Evolutionary conservation across 2,113 vertebrate genomes (phyloP).

Genomic region (Poeciliopsis turrubarensis): DNA sequence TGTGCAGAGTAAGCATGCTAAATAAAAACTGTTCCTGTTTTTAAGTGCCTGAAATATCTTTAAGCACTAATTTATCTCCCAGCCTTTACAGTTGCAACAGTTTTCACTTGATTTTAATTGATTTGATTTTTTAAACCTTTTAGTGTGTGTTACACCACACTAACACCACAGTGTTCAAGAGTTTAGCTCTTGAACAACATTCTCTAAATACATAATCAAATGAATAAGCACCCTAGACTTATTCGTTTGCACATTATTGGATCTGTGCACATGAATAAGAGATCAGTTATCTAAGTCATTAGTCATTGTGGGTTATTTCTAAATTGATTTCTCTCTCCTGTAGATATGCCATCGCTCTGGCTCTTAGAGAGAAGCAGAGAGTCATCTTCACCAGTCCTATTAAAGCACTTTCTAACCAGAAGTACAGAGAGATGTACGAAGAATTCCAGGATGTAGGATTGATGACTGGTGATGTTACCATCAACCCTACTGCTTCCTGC

Average conservation of each 20-base stretch:
- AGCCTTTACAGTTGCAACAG: not conserved
- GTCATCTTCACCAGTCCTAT: constrained; percentile 99
- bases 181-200: not conserved
- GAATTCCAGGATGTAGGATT: constrained; percentile 98
- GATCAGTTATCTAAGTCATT: not conserved
- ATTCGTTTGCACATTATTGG: not conserved
- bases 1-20: constrained; percentile 92
- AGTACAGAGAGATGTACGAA: constrained; percentile 99
- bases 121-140: not conserved
- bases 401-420: constrained; percentile 98
- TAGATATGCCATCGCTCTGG: constrained; percentile 96
- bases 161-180: too few species aligned
- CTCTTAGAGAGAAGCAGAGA: constrained; percentile 94
- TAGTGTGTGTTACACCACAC: not conserved
- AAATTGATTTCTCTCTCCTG: not conserved
- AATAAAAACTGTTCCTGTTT: not conserved
- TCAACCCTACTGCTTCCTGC: constrained; percentile 97
- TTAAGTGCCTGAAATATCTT: not conserved
- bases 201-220: not conserved
- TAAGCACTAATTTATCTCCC: not conserved
- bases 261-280: not conserved
- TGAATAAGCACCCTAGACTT: not conserved
- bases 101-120: not conserved
- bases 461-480: constrained; percentile 98
- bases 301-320: not conserved